Base-by-base conservation (phyloP, 2,888 invertebrate genomes). In the Mesochorus sp. region DNA sequence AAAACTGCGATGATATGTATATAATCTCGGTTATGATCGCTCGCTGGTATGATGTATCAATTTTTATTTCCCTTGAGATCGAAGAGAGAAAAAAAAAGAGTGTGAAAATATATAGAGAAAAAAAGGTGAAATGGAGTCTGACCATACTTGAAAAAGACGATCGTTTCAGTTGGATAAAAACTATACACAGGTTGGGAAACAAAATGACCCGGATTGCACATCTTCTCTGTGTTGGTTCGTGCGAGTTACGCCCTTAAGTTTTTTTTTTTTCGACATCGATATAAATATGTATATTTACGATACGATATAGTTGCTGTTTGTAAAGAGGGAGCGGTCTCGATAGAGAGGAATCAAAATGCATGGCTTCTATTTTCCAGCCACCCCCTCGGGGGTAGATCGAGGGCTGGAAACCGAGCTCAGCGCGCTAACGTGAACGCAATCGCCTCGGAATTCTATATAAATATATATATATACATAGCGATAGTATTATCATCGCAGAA, bases 331-430 rank as follows among this genome's bases (percentile, higher is more conserved):
- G 39, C 6, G 21, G 10, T 42, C 39, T 59, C 62, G 67, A 62
- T 55, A 24, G 72, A 67, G 70, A 53, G 39, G 51, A 67, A 76
- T 76, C 67, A 67, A 71, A 76, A 76, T 67, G 76, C 66, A 76
- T 55, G 76, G 62, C 71, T 76, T 78, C 70, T 74, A 74, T 74
- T 74, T 73, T 70, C 44, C 67, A 51, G 49, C 51, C 31, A 14
- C n/a, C 44, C 55, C 61, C 55, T 34, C 34, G 55, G 62, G 62
- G n/a, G n/a, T 67, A 31, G 42, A 71, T 51, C 24, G 61, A 47
- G 61, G 28, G 26, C 31, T 44, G 57, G 61, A 44, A 74, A 74
- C 12, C 24, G 51, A 67, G 21, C 34, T 26, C 31, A 14, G 6
- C 17, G 49, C 19, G 49, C 59, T 51, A 72, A 72, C 53, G 61